phyloP scores from a whole-genome alignment of 2,888 invertebrate genomes.

The Hirtodrosophila histrioides region DNA sequence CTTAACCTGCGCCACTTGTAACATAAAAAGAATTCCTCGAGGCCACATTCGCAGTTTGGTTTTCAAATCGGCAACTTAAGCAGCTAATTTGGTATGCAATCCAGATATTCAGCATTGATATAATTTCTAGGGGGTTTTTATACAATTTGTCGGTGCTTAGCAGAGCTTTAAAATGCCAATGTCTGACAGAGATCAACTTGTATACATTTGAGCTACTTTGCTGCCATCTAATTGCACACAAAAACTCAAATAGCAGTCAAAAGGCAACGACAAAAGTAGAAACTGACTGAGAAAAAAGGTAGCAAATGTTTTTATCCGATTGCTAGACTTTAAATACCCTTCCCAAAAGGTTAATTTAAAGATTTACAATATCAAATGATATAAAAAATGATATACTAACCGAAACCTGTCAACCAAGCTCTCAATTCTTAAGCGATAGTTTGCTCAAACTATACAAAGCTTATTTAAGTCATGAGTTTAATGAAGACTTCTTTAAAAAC shows the following conservation, averaged over 20 bases:
- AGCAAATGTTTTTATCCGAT: not conserved
- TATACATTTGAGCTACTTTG: slow-evolving; percentile 10
- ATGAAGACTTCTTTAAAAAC: too few species aligned
- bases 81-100: slow-evolving; percentile 74
- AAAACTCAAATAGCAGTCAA: slow-evolving; percentile 5
- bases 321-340: not conserved
- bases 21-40: slow-evolving; percentile 8
- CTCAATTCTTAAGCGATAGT: too few species aligned
- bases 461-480: too few species aligned
- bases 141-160: slow-evolving; percentile 51
- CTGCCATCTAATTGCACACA: slow-evolving; percentile 17
- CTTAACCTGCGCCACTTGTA: slow-evolving; percentile 67
- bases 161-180: slow-evolving; percentile 30
- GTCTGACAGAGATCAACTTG: slow-evolving; percentile 13
- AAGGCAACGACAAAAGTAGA: slow-evolving; percentile 5
- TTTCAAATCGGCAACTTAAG: slow-evolving; percentile 32
- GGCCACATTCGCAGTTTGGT: slow-evolving; percentile 4
- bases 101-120: slow-evolving; percentile 71
- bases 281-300: not conserved
- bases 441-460: too few species aligned
- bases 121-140: slow-evolving; percentile 64
- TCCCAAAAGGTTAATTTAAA: too few species aligned
- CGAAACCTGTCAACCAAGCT: too few species aligned
- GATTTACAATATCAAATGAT: too few species aligned
- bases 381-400: too few species aligned